These are phyloP conservation scores for Clusia tigrina DNA, from an alignment of 2,888 invertebrate species.

Conservation along the genomic window DNA sequence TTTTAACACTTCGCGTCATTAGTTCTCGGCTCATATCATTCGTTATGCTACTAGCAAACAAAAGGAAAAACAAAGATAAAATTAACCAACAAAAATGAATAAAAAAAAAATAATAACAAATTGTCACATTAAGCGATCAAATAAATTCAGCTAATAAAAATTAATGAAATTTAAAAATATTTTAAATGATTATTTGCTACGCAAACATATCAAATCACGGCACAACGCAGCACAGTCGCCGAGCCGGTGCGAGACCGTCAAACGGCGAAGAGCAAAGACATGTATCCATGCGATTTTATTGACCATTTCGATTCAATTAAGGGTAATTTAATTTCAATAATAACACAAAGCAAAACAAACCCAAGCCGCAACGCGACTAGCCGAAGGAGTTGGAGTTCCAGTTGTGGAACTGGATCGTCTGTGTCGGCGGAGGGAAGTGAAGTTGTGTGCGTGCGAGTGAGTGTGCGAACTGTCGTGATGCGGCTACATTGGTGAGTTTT, in stretches of 20 bases:
- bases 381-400: neutral
- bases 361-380: neutral
- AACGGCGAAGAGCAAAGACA: conserved; percentile 40
- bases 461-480: neutral
- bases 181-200: conserved; percentile 22
- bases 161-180: conserved; percentile 41
- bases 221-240: neutral
- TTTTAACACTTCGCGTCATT: too few species aligned
- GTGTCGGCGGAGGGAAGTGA: neutral
- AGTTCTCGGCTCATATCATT: too few species aligned
- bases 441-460: neutral
- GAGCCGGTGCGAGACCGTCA: neutral
- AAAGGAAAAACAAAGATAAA: too few species aligned
- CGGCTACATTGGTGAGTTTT: neutral
- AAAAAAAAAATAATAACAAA: too few species aligned
- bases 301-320: conserved; percentile 55
- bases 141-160: conserved; percentile 47
- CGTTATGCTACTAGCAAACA: too few species aligned
- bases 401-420: neutral
- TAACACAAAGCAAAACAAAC: conserved; percentile 37
- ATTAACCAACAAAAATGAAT: too few species aligned
- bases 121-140: conserved; percentile 46
- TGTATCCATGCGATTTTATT: conserved; percentile 54
- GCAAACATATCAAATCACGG: neutral
- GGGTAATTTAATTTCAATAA: conserved; percentile 56